A percentile compares a stretch with the other conserved stretches of the same genome.
phyloP scores from a whole-genome alignment of 1,140 invertebrate genomes.

The Vollenhovia emeryi region DNA sequence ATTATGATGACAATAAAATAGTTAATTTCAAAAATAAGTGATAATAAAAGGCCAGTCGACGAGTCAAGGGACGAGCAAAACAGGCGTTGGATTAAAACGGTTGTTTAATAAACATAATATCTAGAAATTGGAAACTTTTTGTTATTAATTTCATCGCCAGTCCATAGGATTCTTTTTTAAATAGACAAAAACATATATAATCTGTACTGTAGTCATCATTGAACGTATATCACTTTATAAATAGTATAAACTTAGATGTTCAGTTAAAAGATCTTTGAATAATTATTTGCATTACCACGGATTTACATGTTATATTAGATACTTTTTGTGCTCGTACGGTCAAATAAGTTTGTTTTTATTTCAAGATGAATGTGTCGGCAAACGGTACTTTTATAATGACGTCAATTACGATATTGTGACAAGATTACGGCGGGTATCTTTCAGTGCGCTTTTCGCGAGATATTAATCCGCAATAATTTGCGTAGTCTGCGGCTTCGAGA shows the following conservation, averaged over 20 bases:
- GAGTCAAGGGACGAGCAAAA: too few species aligned
- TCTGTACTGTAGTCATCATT: background rate
- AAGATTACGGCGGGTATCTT: background rate
- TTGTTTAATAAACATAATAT: too few species aligned
- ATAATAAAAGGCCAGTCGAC: too few species aligned
- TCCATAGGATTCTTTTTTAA: background rate
- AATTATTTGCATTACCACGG: background rate
- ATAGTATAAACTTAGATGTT: background rate
- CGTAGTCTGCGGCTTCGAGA: constrained; percentile 37
- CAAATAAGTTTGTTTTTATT: background rate
- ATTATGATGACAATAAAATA: background rate
- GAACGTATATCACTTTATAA: background rate
- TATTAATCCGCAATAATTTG: constrained; percentile 57
- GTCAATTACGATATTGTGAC: too few species aligned
- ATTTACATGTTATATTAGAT: background rate
- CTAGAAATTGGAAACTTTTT: too few species aligned
- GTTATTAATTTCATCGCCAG: background rate
- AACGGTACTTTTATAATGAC: background rate
- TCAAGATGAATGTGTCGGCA: background rate
- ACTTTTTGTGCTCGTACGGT: background rate
- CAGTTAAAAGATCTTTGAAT: background rate
- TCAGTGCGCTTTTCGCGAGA: background rate
- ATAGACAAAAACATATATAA: background rate
- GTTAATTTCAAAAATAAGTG: too few species aligned
- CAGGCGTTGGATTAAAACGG: too few species aligned